These are phyloP conservation scores for Danio rerio DNA, from an alignment of 2,113 vertebrate genomes.

Conservation along the genomic window GRCz12tu NC_133188.1:36180501-36181000, in stretches of 20 bases:
- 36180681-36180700: conserved; percentile 22
- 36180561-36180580: conserved; percentile 42
- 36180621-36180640: conserved; percentile 6
- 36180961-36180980: too few species aligned
- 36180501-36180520: conserved; percentile 93
- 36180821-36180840: not conserved
- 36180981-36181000: too few species aligned
- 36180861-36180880: not conserved
- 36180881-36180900: not conserved
- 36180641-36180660: not conserved
- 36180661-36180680: too few species aligned
- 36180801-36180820: not conserved
- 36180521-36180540: conserved; percentile 82
- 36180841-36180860: not conserved
- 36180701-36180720: not conserved
- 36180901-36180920: not conserved
- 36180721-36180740: conserved; percentile 1
- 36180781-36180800: not conserved
- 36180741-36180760: conserved; percentile 29
- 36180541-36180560: conserved; percentile 44
- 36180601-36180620: conserved; percentile 5
- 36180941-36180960: not conserved
- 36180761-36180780: not conserved
- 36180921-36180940: not conserved
- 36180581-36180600: conserved; percentile 29